Conservation (phyloP, 2,797 vertebrate genomes). For the Nasua narica region DNA sequence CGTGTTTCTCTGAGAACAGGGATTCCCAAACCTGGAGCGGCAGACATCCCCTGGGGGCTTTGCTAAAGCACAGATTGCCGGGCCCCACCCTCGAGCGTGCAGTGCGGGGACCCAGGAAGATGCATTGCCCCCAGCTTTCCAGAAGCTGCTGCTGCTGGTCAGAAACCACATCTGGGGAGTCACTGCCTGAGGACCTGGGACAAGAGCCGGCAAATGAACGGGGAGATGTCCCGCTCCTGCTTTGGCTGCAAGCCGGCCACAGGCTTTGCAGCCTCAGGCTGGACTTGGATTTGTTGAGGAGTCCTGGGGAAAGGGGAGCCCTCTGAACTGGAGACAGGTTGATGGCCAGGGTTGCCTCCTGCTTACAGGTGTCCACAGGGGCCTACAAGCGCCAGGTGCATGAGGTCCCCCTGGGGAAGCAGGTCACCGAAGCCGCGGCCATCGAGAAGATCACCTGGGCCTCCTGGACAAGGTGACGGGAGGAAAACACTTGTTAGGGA, state of each 20-base stretch:
- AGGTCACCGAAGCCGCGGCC: constrained; percentile 85
- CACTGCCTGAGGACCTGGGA: not conserved
- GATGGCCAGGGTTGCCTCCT: not conserved
- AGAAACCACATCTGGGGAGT: not conserved
- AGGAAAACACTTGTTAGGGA: not conserved
- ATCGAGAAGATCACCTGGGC: constrained; percentile 97
- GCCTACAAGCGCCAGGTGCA: constrained; percentile 94
- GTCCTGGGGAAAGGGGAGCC: too few relatives aligned
- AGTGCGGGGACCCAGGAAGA: too few relatives aligned
- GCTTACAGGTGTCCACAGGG: constrained; percentile 91
- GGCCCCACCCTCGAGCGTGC: not conserved
- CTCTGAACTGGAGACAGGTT: not conserved
- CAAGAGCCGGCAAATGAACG: not conserved
- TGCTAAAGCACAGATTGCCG: not conserved
- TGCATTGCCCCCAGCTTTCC: not conserved
- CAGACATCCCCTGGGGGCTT: not conserved
- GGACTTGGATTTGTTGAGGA: not conserved
- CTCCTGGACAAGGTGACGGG: constrained; percentile 94
- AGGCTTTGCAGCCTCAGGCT: not conserved
- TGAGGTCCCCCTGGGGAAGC: constrained; percentile 93
- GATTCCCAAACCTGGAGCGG: not conserved
- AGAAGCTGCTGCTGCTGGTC: not conserved
- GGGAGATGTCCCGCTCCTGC: not conserved
- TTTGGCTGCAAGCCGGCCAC: not conserved
- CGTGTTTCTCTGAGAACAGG: not conserved